Conservation (phyloP, 2,888 invertebrate genomes). For the Galerucella calmariensis region DNA sequence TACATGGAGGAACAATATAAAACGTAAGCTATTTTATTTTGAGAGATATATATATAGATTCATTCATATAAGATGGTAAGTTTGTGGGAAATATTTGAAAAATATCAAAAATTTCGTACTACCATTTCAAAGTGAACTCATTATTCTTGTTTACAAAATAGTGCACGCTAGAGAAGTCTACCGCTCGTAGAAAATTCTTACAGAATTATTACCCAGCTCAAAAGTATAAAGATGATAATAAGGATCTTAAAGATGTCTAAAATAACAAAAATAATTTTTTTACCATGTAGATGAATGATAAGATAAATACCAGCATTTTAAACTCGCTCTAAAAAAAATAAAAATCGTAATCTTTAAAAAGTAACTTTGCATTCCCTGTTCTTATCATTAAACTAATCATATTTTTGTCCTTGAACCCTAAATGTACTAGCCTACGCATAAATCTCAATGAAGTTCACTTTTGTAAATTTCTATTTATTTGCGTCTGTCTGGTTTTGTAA, state of each 20-base stretch:
- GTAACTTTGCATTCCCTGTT: not conserved
- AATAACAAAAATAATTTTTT: not conserved
- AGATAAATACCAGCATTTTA: not conserved
- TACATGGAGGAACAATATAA: not conserved
- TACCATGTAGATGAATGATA: not conserved
- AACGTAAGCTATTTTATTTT: no score
- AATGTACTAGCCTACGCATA: conserved; percentile 6
- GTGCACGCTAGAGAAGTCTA: no score
- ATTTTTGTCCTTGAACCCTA: conserved; percentile 8
- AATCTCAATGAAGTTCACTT: not conserved
- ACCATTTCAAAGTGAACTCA: no score
- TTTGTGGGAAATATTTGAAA: no score
- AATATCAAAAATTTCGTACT: no score
- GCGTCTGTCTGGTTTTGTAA: not conserved
- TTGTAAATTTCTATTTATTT: not conserved
- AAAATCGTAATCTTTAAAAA: not conserved
- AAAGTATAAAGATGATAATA: no score
- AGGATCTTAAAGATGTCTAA: no score
- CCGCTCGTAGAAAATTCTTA: no score
- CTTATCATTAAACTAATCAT: not conserved
- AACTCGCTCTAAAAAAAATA: not conserved
- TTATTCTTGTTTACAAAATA: no score
- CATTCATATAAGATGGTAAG: no score
- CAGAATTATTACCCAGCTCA: no score
- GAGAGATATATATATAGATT: no score